Evolutionary conservation across 1,140 invertebrate genomes (phyloP).

Genomic region (Cotesia vestalis): DNA sequence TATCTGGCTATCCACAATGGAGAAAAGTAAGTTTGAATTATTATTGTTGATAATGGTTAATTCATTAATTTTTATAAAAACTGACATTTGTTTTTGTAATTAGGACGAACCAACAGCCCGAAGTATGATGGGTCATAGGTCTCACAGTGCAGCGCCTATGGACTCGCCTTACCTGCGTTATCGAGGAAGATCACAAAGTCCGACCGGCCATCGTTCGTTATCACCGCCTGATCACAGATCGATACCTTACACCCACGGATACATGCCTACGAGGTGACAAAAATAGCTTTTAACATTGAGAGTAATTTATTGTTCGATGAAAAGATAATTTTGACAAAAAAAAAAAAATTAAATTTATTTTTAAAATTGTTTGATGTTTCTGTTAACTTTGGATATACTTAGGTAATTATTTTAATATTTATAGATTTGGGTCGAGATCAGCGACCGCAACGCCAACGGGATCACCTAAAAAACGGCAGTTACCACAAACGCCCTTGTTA

Average conservation of each 20-base stretch:
- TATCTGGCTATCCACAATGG: constrained; percentile 62
- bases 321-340: too few relatives aligned
- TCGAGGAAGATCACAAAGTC: constrained; percentile 73
- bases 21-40: constrained; percentile 56
- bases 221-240: constrained; percentile 80
- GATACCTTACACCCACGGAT: constrained; percentile 62
- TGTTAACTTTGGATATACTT: background rate
- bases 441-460: constrained; percentile 92
- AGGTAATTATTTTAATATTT: background rate
- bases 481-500: constrained; percentile 88
- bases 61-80: background rate
- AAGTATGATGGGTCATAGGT: constrained; percentile 67
- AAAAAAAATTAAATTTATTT: background rate
- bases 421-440: constrained; percentile 81
- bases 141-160: constrained; percentile 80
- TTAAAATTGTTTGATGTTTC: background rate
- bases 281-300: background rate
- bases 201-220: constrained; percentile 73
- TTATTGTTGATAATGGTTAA: too few relatives aligned
- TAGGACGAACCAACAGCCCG: constrained; percentile 63
- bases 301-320: background rate
- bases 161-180: constrained; percentile 71
- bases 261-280: constrained; percentile 55
- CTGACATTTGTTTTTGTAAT: constrained; percentile 39
- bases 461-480: constrained; percentile 93